Conservation (phyloP, 2,888 invertebrate genomes). For the Eremobia ochroleuca region DNA sequence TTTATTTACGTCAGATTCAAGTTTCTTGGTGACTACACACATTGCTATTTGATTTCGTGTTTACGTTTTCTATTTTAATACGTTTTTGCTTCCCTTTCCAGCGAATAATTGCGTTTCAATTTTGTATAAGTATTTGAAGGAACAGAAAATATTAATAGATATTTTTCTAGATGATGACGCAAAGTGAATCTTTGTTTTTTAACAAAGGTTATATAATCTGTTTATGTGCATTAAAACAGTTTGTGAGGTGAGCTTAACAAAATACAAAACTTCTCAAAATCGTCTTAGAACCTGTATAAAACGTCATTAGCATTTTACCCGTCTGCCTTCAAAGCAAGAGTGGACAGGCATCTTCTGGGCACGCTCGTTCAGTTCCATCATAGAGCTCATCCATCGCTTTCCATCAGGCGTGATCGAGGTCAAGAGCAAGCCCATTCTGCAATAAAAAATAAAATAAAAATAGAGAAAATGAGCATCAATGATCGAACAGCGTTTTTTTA, state of each 20-base stretch:
- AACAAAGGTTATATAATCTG: background rate
- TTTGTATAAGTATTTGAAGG: background rate
- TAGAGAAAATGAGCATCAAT: background rate
- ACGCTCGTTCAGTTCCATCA: no score
- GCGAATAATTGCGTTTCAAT: constrained; percentile 16
- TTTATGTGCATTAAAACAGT: background rate
- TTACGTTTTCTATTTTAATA: constrained; percentile 51
- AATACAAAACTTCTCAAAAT: background rate
- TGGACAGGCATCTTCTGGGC: no score
- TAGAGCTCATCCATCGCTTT: no score
- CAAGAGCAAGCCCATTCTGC: no score
- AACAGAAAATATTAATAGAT: background rate
- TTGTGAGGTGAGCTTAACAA: background rate
- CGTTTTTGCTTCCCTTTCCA: constrained; percentile 29
- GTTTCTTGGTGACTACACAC: constrained; percentile 42
- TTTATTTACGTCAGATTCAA: constrained; percentile 54
- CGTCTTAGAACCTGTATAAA: background rate
- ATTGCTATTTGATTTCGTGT: constrained; percentile 51
- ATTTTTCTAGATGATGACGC: background rate
- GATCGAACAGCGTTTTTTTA: constrained; percentile 11
- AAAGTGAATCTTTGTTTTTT: background rate
- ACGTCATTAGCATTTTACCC: no score
- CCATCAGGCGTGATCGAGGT: no score
- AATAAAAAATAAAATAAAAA: no score
- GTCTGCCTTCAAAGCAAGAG: no score